Percentiles rank a stretch among this genome's conserved stretches.
These are phyloP conservation scores for Alentia gelatinosa DNA, from an alignment of 2,888 invertebrate genomes.

Conservation along the genomic window DNA sequence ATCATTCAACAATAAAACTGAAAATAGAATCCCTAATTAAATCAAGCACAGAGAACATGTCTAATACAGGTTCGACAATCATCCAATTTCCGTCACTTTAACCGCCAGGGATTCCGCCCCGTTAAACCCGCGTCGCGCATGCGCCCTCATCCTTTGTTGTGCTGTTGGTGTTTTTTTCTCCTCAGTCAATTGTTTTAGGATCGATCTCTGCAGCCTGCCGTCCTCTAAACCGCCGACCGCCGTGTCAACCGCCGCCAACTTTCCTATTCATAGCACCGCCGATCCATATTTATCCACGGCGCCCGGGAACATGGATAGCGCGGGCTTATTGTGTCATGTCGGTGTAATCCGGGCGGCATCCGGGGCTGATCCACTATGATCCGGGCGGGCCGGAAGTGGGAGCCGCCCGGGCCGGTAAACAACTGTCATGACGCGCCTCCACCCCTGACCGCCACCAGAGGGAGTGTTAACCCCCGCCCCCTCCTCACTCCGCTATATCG, in stretches of 20 bases:
- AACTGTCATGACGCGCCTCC: conserved; percentile 35
- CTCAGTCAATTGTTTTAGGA: conserved; percentile 26
- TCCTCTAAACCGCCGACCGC: not conserved
- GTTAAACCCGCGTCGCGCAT: not conserved
- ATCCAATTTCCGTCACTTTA: too few relatives aligned
- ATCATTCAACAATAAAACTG: too few relatives aligned
- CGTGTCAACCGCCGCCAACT: not conserved
- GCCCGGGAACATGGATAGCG: not conserved
- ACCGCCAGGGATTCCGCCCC: too few relatives aligned
- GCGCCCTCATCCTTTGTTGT: not conserved
- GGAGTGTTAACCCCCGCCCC: not conserved
- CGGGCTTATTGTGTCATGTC: conserved; percentile 48
- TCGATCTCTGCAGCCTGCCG: not conserved
- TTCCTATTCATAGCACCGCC: conserved; percentile 42
- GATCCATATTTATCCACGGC: conserved; percentile 46
- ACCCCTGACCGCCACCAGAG: not conserved
- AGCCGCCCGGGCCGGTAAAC: not conserved
- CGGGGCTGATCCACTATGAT: conserved; percentile 22
- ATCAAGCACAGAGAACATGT: too few relatives aligned
- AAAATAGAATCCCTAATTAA: too few relatives aligned
- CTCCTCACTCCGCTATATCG: not conserved
- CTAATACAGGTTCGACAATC: too few relatives aligned
- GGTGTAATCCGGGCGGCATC: not conserved
- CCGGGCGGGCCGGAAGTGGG: not conserved
- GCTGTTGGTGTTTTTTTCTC: not conserved